phyloP scores from a whole-genome alignment of 2,113 vertebrate genomes.

The Mus pahari region DNA sequence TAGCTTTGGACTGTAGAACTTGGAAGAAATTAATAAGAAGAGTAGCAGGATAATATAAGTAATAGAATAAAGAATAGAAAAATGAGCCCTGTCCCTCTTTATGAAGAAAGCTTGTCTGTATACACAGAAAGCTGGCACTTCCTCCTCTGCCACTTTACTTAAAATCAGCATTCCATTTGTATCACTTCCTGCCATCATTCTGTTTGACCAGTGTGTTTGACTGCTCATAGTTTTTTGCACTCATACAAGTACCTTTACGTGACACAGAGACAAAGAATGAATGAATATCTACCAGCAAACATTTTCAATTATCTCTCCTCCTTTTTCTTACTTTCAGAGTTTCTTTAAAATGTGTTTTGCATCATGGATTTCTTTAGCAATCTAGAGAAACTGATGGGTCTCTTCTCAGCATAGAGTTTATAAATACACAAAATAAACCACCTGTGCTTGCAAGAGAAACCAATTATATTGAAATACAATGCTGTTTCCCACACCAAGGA shows the following conservation, averaged over 20 bases:
- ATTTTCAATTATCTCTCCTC: background rate
- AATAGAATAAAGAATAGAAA: background rate
- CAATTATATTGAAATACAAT: slow-evolving; percentile 26
- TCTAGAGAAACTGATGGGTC: slow-evolving; percentile 3
- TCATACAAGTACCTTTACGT: background rate
- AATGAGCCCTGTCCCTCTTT: background rate
- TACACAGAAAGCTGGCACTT: background rate
- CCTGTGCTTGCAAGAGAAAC: background rate
- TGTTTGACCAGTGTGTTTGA: background rate
- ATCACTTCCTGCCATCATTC: background rate
- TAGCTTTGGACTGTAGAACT: slow-evolving; percentile 43
- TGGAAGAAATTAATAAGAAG: slow-evolving; percentile 46
- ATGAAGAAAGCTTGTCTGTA: background rate
- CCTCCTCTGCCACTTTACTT: background rate
- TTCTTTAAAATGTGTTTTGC: slow-evolving; percentile 14
- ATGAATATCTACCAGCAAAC: background rate
- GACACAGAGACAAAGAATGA: background rate
- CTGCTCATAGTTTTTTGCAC: background rate
- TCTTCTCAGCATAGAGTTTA: slow-evolving; percentile 32
- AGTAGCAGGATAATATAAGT: background rate
- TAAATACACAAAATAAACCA: slow-evolving; percentile 44
- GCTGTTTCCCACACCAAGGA: background rate
- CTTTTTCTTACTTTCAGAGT: background rate
- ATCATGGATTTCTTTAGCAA: background rate
- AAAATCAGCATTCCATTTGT: background rate